phyloP scores from a whole-genome alignment of 2,797 vertebrate genomes.

The Poeciliopsis gracilis region DNA sequence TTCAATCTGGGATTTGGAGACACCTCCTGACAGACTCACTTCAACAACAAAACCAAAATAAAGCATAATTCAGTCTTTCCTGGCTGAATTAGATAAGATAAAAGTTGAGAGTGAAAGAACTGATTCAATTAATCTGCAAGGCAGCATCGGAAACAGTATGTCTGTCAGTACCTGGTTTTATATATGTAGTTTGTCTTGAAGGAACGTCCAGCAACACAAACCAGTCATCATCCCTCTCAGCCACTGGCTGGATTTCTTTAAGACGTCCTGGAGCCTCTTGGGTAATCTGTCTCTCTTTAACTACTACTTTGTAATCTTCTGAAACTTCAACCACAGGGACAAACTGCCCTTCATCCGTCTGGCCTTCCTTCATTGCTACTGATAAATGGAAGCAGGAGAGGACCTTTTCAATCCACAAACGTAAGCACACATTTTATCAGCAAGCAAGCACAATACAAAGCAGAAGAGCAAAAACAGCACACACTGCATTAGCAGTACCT shows the following conservation, averaged over 20 bases:
- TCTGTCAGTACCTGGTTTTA: conserved; percentile 60
- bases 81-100: not conserved
- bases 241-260: conserved; percentile 22
- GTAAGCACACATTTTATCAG: conserved; percentile 1
- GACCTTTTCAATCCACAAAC: conserved; percentile 4
- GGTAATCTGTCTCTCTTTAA: conserved; percentile 42
- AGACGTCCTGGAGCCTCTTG: conserved; percentile 7
- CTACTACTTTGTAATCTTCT: conserved; percentile 34
- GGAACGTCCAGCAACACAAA: conserved; percentile 58
- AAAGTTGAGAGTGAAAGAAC: conserved; percentile 2
- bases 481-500: conserved; percentile 51
- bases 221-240: conserved; percentile 60
- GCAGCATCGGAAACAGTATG: not conserved
- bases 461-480: not conserved
- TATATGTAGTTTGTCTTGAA: conserved; percentile 42
- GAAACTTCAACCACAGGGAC: conserved; percentile 15
- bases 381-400: conserved; percentile 33
- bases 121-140: conserved; percentile 15
- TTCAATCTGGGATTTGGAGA: conserved; percentile 14
- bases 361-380: conserved; percentile 41
- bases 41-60: conserved; percentile 29
- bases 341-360: conserved; percentile 17
- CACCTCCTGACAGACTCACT: conserved; percentile 23
- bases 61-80: conserved; percentile 22
- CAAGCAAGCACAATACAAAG: conserved; percentile 11